Evolutionary conservation across 53 echinoderm and acorn worm species (phyloP), one percentile per base, ranked within the genome.

Genomic region (Antedon mediterranea): DNA sequence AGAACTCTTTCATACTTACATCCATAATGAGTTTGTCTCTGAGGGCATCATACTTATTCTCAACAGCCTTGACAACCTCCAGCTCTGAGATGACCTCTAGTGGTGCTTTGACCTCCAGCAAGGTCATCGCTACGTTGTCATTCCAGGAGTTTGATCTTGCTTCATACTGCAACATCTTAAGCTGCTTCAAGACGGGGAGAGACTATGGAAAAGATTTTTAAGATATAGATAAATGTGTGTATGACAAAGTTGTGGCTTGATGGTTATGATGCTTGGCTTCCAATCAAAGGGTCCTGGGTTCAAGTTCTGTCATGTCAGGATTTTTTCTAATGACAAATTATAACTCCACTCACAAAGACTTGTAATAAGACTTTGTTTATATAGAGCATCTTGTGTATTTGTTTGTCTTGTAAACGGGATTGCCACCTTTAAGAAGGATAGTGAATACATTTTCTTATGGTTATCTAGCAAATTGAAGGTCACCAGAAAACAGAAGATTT

Each of bases 1-100:
- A 31, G 4, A 74, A 31, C 23, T 74, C 11, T 20, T 33, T 4
- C 23, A 6, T 23, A 27, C 83, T 82, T 43, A 92, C 95, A 85
- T 92, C 89, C 28, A 79, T 82, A 31, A 97, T 71, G 20, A 97
- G 85, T 79, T 97, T 97, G 34, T 97, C 98, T 73, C 90, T 84
- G 34, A 97, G 86, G 3, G 91, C 92, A 88, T 97, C 92, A 79
- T 97, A 97, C 44, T 97, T 97, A 71, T 83, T 84, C 77, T 97
- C 98, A 72, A 97, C 72, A 23, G 98, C 98, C 71, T 97, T 97
- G 11, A 97, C 28, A 14, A 97, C 86, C 34, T 87, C 85, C 71
- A 90, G 85, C 33, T 97, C 92, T 0, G 92, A 90, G 30, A 91
- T 85, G 42, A 76, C 82, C 31, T 92, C 85, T 0, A 83, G 74